Base-by-base conservation (phyloP, 1,140 invertebrate species). In the Drosophila serrata region DNA sequence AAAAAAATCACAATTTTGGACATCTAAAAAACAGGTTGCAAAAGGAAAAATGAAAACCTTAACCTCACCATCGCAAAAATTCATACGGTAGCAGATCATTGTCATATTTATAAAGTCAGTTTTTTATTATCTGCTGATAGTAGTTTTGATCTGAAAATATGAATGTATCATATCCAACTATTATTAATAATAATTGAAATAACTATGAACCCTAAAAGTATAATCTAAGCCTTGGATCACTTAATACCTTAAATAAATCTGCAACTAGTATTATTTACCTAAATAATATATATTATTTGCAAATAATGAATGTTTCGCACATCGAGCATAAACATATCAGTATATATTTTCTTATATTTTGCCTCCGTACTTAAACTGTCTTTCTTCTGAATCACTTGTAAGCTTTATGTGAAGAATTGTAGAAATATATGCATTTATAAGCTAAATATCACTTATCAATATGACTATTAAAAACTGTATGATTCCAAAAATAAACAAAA, bases 391-490 rank as follows among this genome's bases (percentile, higher is more conserved):
- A 24, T 24, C 24, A 24, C 24, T 51, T 17, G 4, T 46, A 29
- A 29, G 9, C 46, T 48, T 4, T n/a, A 27, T 15, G 6, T 29
- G 15, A 29, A 33, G 6, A 51, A 19, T 19, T 13, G 0, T 8
- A 35, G 17, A 35, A 19, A 19, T 33, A 19, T 53, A 19, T 53
- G 49, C 49, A 35, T 53, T 53, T 53, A 53, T 22, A 35, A 53
- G 49, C 4, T 9, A 9, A 53, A 19, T 15, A 22, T 35, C 4
- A 33, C 35, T 53, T 35, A 22, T 53, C 12, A 12, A 12, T 9
- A 15, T 13, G 17, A 17, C 12, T 33, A 35, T 53, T 35, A 9
- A 35, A 53, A 53, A 53, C 12, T 8, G 17, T 3, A 17, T 19
- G 7, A 19, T 49, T 6, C 3, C 11, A 13, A 7, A 13, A 19